A percentile compares a stretch with the other conserved stretches of the same genome.
Evolutionary conservation across 1,140 invertebrate species (phyloP).

Genomic region (Latrodectus geometricus): DNA sequence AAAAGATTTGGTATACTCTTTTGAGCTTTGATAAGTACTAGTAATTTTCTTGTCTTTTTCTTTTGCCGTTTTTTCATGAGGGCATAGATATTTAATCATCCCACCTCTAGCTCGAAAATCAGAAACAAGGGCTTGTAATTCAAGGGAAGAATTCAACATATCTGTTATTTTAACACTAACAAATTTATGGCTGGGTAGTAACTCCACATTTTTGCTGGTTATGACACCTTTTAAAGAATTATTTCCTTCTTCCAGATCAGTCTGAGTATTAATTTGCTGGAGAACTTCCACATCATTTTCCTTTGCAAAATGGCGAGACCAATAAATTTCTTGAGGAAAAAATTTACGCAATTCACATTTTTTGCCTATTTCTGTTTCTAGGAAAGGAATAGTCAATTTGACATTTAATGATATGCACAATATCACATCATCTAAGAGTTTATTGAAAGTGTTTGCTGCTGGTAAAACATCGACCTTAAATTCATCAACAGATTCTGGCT

Average conservation of each 20-base stretch:
- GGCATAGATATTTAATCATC: conserved; percentile 71
- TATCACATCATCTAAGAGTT: conserved; percentile 75
- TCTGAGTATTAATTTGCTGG: conserved; percentile 46
- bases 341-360: conserved; percentile 81
- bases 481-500: neutral
- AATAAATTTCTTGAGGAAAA: conserved; percentile 85
- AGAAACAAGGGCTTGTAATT: conserved; percentile 79
- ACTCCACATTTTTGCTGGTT: conserved; percentile 58
- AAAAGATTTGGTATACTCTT: neutral
- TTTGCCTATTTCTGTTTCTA: conserved; percentile 86
- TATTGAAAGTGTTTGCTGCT: conserved; percentile 78
- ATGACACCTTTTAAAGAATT: conserved; percentile 7
- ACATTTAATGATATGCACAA: conserved; percentile 89
- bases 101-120: conserved; percentile 88
- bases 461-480: conserved; percentile 74
- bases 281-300: conserved; percentile 62
- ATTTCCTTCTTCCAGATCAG: conserved; percentile 38
- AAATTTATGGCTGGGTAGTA: conserved; percentile 77
- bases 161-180: conserved; percentile 77
- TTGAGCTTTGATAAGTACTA: conserved; percentile 7
- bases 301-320: conserved; percentile 73
- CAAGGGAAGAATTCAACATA: conserved; percentile 6
- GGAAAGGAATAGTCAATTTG: conserved; percentile 85
- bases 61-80: conserved; percentile 53
- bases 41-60: conserved; percentile 56